Base-by-base conservation (phyloP, 2,888 invertebrate genomes). In the Nycteola revayana region DNA sequence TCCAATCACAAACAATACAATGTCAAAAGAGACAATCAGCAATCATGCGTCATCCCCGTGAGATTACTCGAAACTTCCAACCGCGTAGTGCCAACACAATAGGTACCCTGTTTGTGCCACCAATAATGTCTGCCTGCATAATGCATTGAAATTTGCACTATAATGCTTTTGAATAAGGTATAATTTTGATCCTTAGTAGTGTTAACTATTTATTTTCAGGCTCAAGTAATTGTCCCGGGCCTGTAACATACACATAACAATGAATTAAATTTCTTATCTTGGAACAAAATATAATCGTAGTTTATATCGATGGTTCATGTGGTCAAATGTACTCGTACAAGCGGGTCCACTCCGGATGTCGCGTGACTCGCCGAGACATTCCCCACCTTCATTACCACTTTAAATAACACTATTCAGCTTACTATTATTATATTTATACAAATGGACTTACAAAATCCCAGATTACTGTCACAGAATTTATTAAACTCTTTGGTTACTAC, bases 321-420 rank as follows among this genome's bases (percentile, higher is more conserved):
- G 32, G 53, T 48, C 35, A 47, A 51, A 49, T 50, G 62, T 63
- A 62, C 52, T 5, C 14, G 14, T n/a, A 3, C 6, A 61, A 60
- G 59, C 57, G 41, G 43, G 47, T 39, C 40, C 21, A 7, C 21
- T 34, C 49, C 52, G 60, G 49, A 50, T 40, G 25, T 67, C 45
- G 68, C 68, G 65, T 68, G 68, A 65, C 66, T 49, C 18, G 27
- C 28, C 48, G 18, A 32, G 40, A 46, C 46, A 47, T 48, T 51
- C 51, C 47, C 51, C 42, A 37, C 48, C 47, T 32, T 45, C 47
- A 49, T 49, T 56, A 44, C 45, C 42, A 47, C 58, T 50, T 51
- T 51, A 52, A 57, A 52, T 60, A 55, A 51, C 50, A 52, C 41
- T 40, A 50, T 53, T 49, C 38, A 49, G 49, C 38, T 38, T 33